Base-by-base conservation (phyloP, 2,797 vertebrate species). In the Triplophysa bombifrons region DNA sequence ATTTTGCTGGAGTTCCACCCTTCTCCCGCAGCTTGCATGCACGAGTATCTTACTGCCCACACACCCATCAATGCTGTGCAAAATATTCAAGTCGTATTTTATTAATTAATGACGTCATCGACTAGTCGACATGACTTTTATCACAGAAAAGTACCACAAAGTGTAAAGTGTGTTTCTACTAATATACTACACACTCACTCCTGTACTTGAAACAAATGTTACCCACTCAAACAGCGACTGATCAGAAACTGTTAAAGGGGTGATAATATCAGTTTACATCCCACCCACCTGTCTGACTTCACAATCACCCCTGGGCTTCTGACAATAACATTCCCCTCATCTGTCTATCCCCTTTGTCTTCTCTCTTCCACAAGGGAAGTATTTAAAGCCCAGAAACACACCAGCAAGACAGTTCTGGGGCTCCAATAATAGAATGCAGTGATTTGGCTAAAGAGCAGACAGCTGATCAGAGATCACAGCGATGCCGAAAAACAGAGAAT, bases 231-330 rank as follows among this genome's bases (percentile, higher is more conserved):
- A 78, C 67, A 70, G 56, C 67, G 51, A 61, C 67, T 53, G 66
- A 78, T 61, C 19, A 71, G 58, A 61, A 78, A 53, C 25, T 78
- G 44, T 71, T 78, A 16, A 70, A 46, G 30, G n/a, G 46, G 61
- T 46, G 25, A 16, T 63, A 78, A 78, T 63, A 78, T 78, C 76
- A 63, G 44, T 71, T 78, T 71, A 71, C 67, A 53, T 63, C 67
- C 41, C 76, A 78, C 56, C 41, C 76, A 78, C 56, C 67, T 78
- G 67, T 70, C 67, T 78, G 38, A 68, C 30, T 51, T 63, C n/a
- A 71, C 46, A 41, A 27, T 71, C 44, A 50, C 60, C 48, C 27
- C 44, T 53, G 30, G 4, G 30, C 61, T n/a, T 64, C 30, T 17
- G 30, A 64, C 16, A 64, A 38, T 38, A 4, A 38, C 60, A 63